Percentiles rank a stretch among this genome's conserved stretches.
Conservation (phyloP, 2,888 invertebrate species). For the Morpho deidamia region DNA sequence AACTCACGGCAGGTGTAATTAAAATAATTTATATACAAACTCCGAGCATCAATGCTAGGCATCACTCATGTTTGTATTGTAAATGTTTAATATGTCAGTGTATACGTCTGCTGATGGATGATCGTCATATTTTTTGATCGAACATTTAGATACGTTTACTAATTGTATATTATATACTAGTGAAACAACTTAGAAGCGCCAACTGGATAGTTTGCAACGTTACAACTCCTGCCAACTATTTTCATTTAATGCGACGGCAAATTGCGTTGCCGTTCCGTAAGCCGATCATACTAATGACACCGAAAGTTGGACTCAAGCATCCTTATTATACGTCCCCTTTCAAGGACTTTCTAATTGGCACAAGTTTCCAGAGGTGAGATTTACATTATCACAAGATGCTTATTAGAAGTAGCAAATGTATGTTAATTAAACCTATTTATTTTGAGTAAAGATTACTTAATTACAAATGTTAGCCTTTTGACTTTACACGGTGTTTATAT, state of each 20-base stretch:
- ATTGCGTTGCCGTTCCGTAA: constrained; percentile 88
- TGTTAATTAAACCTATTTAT: too few species aligned
- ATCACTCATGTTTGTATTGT: too few species aligned
- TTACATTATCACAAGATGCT: background rate
- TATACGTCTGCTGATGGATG: too few species aligned
- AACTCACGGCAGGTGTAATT: too few species aligned
- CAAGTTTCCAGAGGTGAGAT: constrained; percentile 64
- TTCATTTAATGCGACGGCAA: constrained; percentile 87
- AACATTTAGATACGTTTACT: too few species aligned
- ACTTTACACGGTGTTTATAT: too few species aligned
- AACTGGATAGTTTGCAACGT: constrained; percentile 86
- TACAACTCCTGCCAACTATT: constrained; percentile 87
- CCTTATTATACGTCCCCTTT: constrained; percentile 85
- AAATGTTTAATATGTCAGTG: too few species aligned
- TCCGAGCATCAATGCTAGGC: background rate
- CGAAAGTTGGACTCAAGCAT: constrained; percentile 87
- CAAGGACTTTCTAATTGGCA: constrained; percentile 80
- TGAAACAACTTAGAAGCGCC: constrained; percentile 84
- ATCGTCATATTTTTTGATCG: too few species aligned
- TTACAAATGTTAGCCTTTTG: too few species aligned
- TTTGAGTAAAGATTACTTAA: too few species aligned
- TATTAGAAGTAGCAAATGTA: too few species aligned
- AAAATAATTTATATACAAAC: too few species aligned
- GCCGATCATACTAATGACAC: constrained; percentile 87
- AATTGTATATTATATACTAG: constrained; percentile 33